These are phyloP conservation scores for Tiaroga cobitis DNA, from an alignment of 2,797 vertebrate genomes.

Conservation along the genomic window DNA sequence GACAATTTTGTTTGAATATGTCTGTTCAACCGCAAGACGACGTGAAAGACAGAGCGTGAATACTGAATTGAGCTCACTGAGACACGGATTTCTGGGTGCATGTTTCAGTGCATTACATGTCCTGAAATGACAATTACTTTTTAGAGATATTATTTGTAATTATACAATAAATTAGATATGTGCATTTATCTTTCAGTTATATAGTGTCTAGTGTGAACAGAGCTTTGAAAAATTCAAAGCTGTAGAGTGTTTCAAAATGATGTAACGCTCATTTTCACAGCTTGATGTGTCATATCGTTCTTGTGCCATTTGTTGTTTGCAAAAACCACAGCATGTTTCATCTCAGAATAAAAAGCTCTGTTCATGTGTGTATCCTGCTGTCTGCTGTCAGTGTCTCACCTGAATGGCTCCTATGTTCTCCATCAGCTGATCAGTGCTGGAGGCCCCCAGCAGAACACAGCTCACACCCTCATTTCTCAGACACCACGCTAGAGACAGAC, in stretches of 20 bases:
- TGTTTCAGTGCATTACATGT: background rate
- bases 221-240: background rate
- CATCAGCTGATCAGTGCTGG: conserved; percentile 87
- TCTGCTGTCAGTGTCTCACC: conserved; percentile 70
- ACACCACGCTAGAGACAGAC: conserved; percentile 87
- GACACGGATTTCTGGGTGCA: background rate
- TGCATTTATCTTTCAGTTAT: background rate
- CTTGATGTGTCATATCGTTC: background rate
- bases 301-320: background rate
- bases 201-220: background rate
- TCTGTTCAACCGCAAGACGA: background rate
- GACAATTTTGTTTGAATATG: too few relatives aligned
- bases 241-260: background rate
- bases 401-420: conserved; percentile 95
- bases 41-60: too few relatives aligned
- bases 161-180: background rate
- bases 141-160: background rate
- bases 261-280: background rate
- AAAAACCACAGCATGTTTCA: background rate
- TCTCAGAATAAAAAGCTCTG: conserved; percentile 2
- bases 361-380: background rate
- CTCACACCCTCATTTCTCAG: conserved; percentile 90
- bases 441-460: conserved; percentile 89
- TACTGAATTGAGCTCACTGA: too few relatives aligned
- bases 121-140: background rate